These are phyloP conservation scores for Tychaedon coryphoeus DNA, from an alignment of 2,113 vertebrate species.

Conservation along the genomic window DNA sequence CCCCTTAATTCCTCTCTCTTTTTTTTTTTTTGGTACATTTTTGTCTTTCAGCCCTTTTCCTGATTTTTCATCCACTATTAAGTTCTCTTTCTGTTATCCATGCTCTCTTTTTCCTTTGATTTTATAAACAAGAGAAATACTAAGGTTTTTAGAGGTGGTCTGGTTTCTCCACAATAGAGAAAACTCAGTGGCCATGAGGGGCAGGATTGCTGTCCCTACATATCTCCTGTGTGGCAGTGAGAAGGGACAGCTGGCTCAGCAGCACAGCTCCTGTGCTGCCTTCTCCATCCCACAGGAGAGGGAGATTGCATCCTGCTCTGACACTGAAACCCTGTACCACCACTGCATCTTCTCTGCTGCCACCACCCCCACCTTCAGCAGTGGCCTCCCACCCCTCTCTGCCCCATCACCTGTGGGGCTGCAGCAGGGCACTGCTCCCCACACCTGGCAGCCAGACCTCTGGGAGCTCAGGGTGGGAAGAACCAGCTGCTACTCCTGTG, in stretches of 20 bases:
- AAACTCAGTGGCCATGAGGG: not conserved
- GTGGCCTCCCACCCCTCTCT: not conserved
- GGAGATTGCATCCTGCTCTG: not conserved
- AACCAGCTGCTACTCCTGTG: not conserved
- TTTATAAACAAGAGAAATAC: not conserved
- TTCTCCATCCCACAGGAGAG: not conserved
- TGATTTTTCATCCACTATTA: not conserved
- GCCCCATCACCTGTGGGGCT: not conserved
- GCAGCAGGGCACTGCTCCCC: not conserved
- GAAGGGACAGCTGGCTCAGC: not conserved
- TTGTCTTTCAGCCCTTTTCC: not conserved
- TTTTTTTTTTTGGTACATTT: not conserved
- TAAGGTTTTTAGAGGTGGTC: not conserved
- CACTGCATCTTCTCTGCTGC: not conserved
- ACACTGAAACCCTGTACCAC: not conserved
- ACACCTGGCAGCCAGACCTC: not conserved
- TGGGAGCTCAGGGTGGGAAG: not conserved
- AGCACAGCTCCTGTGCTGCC: not conserved
- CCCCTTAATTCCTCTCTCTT: fast-evolving
- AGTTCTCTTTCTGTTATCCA: not conserved
- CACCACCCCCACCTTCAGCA: not conserved
- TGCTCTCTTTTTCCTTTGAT: not conserved
- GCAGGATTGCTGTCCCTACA: not conserved
- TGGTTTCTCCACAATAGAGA: not conserved
- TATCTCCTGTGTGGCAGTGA: fast-evolving